These are phyloP conservation scores for Dexiosoma caninum DNA, from an alignment of 2,888 invertebrate genomes.

Conservation along the genomic window DNA sequence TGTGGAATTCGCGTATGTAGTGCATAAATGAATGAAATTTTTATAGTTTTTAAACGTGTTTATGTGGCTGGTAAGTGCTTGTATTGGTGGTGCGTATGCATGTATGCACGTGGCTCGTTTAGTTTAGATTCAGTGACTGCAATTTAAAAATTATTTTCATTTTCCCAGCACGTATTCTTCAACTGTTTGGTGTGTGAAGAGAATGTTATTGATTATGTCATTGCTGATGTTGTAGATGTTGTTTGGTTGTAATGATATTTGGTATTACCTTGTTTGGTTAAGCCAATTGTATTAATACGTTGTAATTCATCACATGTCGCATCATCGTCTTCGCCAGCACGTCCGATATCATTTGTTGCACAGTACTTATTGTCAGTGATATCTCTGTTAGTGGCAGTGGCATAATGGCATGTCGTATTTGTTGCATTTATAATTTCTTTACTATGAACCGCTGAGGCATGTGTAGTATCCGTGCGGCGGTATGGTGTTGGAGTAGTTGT, in stretches of 20 bases:
- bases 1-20: neutral
- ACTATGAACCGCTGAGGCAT: conserved; percentile 2
- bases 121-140: neutral
- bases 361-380: conserved; percentile 56
- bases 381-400: conserved; percentile 10
- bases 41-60: neutral
- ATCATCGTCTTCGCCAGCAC: conserved; percentile 29
- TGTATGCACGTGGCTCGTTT: neutral
- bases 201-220: conserved; percentile 28
- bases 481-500: conserved; percentile 62
- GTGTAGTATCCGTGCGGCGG: conserved; percentile 54
- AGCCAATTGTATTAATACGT: conserved; percentile 53
- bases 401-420: conserved; percentile 14
- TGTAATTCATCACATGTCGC: conserved; percentile 65
- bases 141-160: conserved; percentile 34
- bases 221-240: neutral
- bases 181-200: conserved; percentile 10
- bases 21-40: neutral
- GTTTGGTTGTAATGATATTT: conserved; percentile 28
- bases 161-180: conserved; percentile 39
- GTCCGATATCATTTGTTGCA: conserved; percentile 48
- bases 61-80: conserved; percentile 10
- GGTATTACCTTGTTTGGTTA: conserved; percentile 56
- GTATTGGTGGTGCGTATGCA: neutral
- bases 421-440: conserved; percentile 42